Percentiles rank a stretch among this genome's conserved stretches.
Conservation (phyloP, 1,140 invertebrate genomes). For the Schlechtendalia chinensis region DNA sequence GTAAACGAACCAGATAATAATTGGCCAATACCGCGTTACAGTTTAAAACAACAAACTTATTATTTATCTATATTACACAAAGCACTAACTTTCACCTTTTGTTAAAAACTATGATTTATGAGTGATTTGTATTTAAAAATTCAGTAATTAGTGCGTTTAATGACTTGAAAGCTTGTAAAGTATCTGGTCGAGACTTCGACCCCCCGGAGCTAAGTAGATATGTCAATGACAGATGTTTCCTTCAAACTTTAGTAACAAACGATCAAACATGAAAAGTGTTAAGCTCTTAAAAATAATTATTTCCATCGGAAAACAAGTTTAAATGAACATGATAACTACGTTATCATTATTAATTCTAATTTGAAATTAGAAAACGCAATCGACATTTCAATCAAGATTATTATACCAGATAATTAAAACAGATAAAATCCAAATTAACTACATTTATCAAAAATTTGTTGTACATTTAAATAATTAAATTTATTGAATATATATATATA, state of each 20-base stretch:
- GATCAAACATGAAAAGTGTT: conserved; percentile 10
- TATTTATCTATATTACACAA: conserved; percentile 15
- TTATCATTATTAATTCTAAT: too few species aligned
- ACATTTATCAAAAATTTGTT: too few species aligned
- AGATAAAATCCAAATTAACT: too few species aligned
- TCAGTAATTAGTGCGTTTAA: conserved; percentile 32
- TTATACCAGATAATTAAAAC: too few species aligned
- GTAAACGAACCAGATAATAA: not conserved
- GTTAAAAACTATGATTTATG: conserved; percentile 32
- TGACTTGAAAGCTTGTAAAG: conserved; percentile 16
- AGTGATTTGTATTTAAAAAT: conserved; percentile 36
- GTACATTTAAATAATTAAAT: too few species aligned
- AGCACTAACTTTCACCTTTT: not conserved
- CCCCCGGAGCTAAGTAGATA: not conserved
- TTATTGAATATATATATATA: too few species aligned
- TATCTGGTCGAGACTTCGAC: conserved; percentile 30
- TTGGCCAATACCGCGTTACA: not conserved
- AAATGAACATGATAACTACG: too few species aligned
- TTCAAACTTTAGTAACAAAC: conserved; percentile 35
- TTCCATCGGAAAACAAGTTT: not conserved
- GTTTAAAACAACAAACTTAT: conserved; percentile 23
- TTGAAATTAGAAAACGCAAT: too few species aligned
- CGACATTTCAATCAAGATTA: too few species aligned
- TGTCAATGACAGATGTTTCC: conserved; percentile 38
- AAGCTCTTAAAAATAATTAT: conserved; percentile 15